phyloP scores from a whole-genome alignment of 53 echinoderm and acorn worm species.

The Astropecten irregularis region DNA sequence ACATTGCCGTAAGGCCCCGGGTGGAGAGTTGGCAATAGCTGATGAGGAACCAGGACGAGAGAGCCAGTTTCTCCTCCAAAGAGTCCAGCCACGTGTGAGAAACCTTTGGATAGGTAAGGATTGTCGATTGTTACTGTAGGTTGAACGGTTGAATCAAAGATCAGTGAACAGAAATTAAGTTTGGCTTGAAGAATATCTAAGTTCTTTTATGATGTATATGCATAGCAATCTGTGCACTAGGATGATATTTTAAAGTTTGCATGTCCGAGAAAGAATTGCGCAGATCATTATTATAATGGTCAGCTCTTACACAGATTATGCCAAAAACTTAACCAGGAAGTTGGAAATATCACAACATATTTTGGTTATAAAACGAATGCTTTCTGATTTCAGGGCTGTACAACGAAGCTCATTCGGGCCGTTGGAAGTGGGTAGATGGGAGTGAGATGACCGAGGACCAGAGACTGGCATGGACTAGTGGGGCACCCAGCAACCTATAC shows the following conservation, averaged over 20 bases:
- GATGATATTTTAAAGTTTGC: not conserved
- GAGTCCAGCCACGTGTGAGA: conserved; percentile 8
- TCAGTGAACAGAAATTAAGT: too few relatives aligned
- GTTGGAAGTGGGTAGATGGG: conserved; percentile 59
- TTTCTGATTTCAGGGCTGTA: conserved; percentile 32
- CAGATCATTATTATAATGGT: too few relatives aligned
- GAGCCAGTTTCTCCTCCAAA: conserved; percentile 40
- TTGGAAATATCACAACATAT: too few relatives aligned
- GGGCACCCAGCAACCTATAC: not conserved
- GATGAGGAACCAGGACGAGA: conserved; percentile 38
- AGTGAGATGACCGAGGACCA: not conserved
- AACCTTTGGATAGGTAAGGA: conserved; percentile 58
- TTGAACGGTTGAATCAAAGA: too few relatives aligned
- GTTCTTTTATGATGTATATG: too few relatives aligned
- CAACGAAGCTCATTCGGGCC: conserved; percentile 20
- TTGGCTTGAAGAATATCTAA: too few relatives aligned
- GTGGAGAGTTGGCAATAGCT: conserved; percentile 51
- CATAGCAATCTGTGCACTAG: too few relatives aligned
- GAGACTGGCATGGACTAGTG: not conserved
- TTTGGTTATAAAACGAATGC: too few relatives aligned
- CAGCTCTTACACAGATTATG: too few relatives aligned
- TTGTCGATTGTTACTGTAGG: too few relatives aligned
- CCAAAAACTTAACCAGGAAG: too few relatives aligned
- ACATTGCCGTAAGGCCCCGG: conserved; percentile 47
- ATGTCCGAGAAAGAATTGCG: too few relatives aligned